Percentiles rank a stretch among this genome's conserved stretches.
These are phyloP conservation scores for Paracyprichromis sp. DNA, from an alignment of 2,113 vertebrate species.

Conservation along the genomic window DNA sequence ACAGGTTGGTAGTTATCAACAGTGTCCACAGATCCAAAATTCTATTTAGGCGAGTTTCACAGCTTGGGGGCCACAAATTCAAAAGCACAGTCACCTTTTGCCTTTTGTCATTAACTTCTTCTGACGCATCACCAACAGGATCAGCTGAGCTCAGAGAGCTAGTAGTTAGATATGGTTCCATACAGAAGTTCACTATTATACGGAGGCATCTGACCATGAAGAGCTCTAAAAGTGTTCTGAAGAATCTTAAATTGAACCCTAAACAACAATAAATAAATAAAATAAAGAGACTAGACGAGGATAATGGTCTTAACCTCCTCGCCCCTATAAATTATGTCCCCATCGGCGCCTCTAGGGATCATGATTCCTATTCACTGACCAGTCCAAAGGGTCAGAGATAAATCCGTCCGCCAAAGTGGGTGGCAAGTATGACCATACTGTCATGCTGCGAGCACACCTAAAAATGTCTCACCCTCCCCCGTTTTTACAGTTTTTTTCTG, in stretches of 20 bases:
- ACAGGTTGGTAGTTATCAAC: neutral
- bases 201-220: neutral
- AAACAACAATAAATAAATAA: neutral
- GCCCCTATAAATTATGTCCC: neutral
- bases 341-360: neutral
- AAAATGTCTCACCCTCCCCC: neutral
- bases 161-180: neutral
- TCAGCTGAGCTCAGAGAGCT: neutral
- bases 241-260: neutral
- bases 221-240: neutral
- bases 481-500: neutral
- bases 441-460: neutral
- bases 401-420: neutral
- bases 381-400: neutral
- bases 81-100: neutral
- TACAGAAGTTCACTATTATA: neutral
- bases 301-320: neutral
- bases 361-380: neutral
- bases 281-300: neutral
- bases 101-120: neutral
- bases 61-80: neutral
- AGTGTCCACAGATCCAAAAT: neutral
- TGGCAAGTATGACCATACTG: neutral
- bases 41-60: neutral
- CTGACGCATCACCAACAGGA: neutral